Percentiles rank a stretch among this genome's conserved stretches.
phyloP scores from a whole-genome alignment of 2,113 vertebrate species.

The Eulemur macaco region DNA sequence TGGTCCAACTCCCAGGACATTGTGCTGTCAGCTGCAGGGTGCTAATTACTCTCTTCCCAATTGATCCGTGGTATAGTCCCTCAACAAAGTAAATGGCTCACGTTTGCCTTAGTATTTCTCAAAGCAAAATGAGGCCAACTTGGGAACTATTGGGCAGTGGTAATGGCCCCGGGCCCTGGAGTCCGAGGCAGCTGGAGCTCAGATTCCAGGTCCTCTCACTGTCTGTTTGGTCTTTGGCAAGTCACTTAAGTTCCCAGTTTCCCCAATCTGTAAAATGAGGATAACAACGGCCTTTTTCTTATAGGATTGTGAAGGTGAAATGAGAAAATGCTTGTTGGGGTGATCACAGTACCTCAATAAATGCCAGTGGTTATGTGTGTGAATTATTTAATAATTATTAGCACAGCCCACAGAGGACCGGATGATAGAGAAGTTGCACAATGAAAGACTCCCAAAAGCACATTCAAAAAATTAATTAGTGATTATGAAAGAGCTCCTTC shows the following conservation, averaged over 20 bases:
- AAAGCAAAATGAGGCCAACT: background rate
- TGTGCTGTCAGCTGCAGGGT: too few relatives aligned
- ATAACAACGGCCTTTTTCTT: background rate
- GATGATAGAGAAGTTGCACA: conserved; percentile 18
- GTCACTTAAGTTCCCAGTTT: background rate
- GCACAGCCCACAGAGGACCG: background rate
- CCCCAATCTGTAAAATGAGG: background rate
- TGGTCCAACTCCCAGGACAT: background rate
- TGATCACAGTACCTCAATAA: background rate
- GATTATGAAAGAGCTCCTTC: conserved; percentile 12
- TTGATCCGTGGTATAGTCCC: background rate
- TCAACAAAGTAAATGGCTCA: background rate
- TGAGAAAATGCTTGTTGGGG: background rate
- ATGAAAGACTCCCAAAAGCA: conserved; percentile 26
- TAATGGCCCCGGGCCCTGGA: too few relatives aligned
- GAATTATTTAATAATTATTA: conserved; percentile 31
- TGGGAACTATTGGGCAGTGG: background rate
- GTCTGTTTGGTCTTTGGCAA: background rate
- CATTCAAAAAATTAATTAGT: conserved; percentile 35
- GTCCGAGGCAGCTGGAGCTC: background rate
- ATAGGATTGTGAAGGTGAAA: background rate
- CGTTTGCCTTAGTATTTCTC: background rate
- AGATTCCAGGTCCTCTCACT: background rate
- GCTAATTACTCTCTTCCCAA: background rate
- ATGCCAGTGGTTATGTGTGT: background rate